Evolutionary conservation across 2,797 vertebrate genomes (phyloP), one percentile per base, ranked within the genome.

Genomic region (Thaleichthys pacificus): DNA sequence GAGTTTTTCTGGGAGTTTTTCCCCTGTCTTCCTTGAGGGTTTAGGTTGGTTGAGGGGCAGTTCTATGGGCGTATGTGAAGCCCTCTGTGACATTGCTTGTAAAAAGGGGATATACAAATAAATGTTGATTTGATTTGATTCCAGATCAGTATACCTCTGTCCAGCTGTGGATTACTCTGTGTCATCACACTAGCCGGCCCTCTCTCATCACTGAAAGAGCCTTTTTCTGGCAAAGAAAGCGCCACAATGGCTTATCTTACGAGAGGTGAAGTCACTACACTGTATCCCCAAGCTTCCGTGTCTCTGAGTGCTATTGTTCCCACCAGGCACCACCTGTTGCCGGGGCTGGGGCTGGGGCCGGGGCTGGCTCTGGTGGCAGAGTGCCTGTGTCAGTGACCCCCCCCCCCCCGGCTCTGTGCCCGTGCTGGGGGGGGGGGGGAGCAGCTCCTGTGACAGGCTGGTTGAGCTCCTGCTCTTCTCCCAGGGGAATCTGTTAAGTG

Each of bases 241-340:
- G 15, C 51, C 19, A 22, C 1, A 57, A 68, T 57, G 66, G 51
- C 49, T 68, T 8, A 17, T 5, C 4, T 4, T 15, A 42, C 1
- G 38, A 26, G 42, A 15, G 14, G 42, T 42, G 64, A 3, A 26
- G 28, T 21, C 17, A 38, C 17, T n/a, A 35, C 54, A 15, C 51
- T 22, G 67, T 15, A 14, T 54, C 49, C 24, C 24, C 26, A 11
- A 28, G 30, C n/a, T 28, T 22, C 62, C 4, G 2, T 57, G 24
- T 66, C 49, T 72, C 64, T 57, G 54, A 24, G 67, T 14, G 76
- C 85, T 68, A 85, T 89, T 87, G 86, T 89, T 88, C 79, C 69
- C 76, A 70, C 79, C 89, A 15, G 32, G 62, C 30, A 19, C 87
- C 93, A 94, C 92, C 92, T 94, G 93, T 91, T 86, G 82, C 89